Percentiles rank a stretch among this genome's conserved stretches.
phyloP scores from a whole-genome alignment of 2,888 invertebrate genomes.

The Phymatocera aterrima region DNA sequence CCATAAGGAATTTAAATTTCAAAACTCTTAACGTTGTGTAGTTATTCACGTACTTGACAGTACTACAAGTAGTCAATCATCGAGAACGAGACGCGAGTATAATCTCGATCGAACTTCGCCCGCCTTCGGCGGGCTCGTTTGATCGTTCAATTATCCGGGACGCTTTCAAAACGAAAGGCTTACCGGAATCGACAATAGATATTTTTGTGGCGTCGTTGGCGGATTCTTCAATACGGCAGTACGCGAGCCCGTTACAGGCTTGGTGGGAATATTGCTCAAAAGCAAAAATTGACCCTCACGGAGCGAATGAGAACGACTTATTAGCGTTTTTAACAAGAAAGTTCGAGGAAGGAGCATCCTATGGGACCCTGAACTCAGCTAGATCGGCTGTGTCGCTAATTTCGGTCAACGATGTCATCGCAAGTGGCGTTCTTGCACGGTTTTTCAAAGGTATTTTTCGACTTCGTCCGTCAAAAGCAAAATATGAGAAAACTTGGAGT shows the following conservation, averaged over 20 bases:
- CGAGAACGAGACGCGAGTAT: too few relatives aligned
- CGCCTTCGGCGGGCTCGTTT: too few relatives aligned
- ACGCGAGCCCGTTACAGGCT: constrained; percentile 39
- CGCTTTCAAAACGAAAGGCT: constrained; percentile 13
- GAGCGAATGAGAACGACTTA: constrained; percentile 30
- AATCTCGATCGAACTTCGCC: too few relatives aligned
- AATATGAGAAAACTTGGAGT: constrained; percentile 47
- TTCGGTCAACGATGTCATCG: constrained; percentile 18
- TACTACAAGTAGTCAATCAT: too few relatives aligned
- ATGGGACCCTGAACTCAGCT: constrained; percentile 51
- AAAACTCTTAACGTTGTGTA: too few relatives aligned
- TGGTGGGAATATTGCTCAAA: constrained; percentile 9
- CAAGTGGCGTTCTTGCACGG: background rate
- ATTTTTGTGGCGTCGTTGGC: constrained; percentile 48
- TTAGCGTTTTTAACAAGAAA: constrained; percentile 41
- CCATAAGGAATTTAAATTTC: too few relatives aligned
- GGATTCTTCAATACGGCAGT: constrained; percentile 45
- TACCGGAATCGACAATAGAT: constrained; percentile 38
- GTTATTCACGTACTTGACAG: too few relatives aligned
- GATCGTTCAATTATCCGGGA: too few relatives aligned
- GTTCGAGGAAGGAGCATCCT: constrained; percentile 45
- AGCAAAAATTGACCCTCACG: constrained; percentile 22
- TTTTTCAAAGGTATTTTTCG: constrained; percentile 40
- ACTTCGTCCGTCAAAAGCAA: constrained; percentile 21
- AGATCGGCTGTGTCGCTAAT: constrained; percentile 49